Evolutionary conservation across 2,797 vertebrate species (phyloP), one percentile per base, ranked within the genome.

Genomic region (Rhodeus uyekii): DNA sequence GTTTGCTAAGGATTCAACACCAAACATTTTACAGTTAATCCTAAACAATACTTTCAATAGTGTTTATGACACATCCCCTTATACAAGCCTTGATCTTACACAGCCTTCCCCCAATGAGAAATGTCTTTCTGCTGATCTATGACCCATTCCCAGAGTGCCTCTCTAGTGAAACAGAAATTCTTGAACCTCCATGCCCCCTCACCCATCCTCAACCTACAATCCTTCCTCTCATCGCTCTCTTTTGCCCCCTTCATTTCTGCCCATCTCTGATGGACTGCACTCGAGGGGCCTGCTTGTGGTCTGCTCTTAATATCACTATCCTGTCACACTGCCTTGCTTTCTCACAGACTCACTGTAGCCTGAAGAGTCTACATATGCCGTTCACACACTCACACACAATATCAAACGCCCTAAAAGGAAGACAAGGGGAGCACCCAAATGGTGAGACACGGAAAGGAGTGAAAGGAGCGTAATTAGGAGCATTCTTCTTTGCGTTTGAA

Each of bases 401-500:
- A 48, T 34, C 83, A 79, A 82, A 81, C 65, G 16, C 32, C 68
- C 64, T 88, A 85, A 87, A 71, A 65, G 81, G 83, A 85, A 86
- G 83, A 89, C 84, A 83, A 87, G 77, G 87, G 85, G 87, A 90
- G 72, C 86, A 85, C 84, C 60, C 84, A 86, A 87, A 88, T 83
- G 68, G 78, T 87, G 84, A 88, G 84, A 83, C 74, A 86, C 27
- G 76, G 83, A 85, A 81, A 84, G 61, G 80, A 89, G 90, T 86
- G 89, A 90, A 93, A 91, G 89, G 88, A 86, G 87, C 87, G 88
- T 95, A 95, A 95, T 95, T 94, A 94, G 93, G 92, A 94, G 93
- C 92, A 94, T 94, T 95, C 94, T 93, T 94, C 89, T 83, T 81
- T 92, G 90, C 93, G 93, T 95, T 95, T 94, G 92, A 94, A 92